A percentile compares a stretch with the other conserved stretches of the same genome.
These are phyloP conservation scores for Rhamnusium bicolor DNA, from an alignment of 2,888 invertebrate species.

Conservation along the genomic window DNA sequence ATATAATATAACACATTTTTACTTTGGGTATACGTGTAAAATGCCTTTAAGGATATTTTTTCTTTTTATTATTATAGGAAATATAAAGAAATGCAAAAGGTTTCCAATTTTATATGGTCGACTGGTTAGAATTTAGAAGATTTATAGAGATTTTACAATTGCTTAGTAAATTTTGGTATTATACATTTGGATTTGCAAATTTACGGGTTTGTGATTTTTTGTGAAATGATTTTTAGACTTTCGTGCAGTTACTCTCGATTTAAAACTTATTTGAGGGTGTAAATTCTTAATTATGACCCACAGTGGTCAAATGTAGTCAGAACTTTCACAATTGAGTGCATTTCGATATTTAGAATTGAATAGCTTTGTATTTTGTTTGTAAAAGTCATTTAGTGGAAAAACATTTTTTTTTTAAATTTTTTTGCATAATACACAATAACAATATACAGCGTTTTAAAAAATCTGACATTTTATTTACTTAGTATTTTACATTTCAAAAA, in stretches of 20 bases:
- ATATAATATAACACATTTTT: slow-evolving; percentile 70
- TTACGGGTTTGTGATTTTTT: slow-evolving; percentile 57
- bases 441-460: too few species aligned
- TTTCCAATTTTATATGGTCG: slow-evolving; percentile 48
- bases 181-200: slow-evolving; percentile 57
- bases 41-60: slow-evolving; percentile 55
- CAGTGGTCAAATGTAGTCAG: slow-evolving; percentile 5
- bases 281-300: slow-evolving; percentile 51
- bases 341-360: not conserved
- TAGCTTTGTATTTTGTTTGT: not conserved
- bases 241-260: slow-evolving; percentile 57
- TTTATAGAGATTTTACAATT: slow-evolving; percentile 58
- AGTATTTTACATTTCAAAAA: too few species aligned
- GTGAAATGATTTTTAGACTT: slow-evolving; percentile 56
- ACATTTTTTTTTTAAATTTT: not conserved
- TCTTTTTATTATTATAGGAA: slow-evolving; percentile 44
- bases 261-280: slow-evolving; percentile 60
- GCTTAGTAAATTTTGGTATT: slow-evolving; percentile 46
- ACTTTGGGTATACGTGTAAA: slow-evolving; percentile 53
- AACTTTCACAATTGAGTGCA: not conserved
- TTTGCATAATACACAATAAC: not conserved
- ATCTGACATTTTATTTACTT: too few species aligned
- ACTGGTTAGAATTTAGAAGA: slow-evolving; percentile 52
- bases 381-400: not conserved
- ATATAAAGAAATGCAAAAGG: slow-evolving; percentile 50